phyloP scores from a whole-genome alignment of 2,888 invertebrate species.

The Disparrhopalites patrizii region DNA sequence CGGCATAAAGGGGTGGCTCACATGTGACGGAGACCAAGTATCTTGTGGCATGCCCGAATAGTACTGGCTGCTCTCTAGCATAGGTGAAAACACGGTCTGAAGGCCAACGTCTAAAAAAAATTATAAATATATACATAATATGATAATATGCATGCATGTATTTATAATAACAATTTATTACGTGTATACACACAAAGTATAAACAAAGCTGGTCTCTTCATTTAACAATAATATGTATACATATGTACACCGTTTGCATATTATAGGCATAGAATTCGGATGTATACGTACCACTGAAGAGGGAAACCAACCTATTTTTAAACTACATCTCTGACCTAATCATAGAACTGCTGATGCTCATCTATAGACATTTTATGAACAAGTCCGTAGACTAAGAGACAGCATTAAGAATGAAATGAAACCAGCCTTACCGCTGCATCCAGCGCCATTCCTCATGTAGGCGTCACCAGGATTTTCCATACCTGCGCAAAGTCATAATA shows the following conservation, averaged over 20 bases:
- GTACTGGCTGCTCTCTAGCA: constrained; percentile 5
- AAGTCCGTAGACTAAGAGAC: no score
- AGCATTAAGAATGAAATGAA: no score
- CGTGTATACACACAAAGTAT: no score
- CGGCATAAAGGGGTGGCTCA: background rate
- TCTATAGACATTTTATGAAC: no score
- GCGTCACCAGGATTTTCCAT: background rate
- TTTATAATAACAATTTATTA: no score
- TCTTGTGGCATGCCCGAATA: background rate
- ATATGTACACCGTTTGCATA: background rate
- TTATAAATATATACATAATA: background rate
- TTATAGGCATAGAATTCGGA: background rate
- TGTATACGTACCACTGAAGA: no score
- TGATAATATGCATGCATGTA: no score
- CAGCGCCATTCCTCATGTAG: constrained; percentile 21
- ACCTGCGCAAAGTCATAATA: no score
- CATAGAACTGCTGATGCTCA: no score
- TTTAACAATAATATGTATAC: background rate
- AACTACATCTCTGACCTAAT: no score
- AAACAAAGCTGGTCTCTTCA: background rate
- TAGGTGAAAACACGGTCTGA: constrained; percentile 16
- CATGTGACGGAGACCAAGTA: background rate
- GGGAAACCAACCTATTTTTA: no score
- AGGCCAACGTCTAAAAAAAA: constrained; percentile 16
- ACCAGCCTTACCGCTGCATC: background rate